phyloP scores from a whole-genome alignment of 2,888 invertebrate species.

The Microctonus hyperodae region DNA sequence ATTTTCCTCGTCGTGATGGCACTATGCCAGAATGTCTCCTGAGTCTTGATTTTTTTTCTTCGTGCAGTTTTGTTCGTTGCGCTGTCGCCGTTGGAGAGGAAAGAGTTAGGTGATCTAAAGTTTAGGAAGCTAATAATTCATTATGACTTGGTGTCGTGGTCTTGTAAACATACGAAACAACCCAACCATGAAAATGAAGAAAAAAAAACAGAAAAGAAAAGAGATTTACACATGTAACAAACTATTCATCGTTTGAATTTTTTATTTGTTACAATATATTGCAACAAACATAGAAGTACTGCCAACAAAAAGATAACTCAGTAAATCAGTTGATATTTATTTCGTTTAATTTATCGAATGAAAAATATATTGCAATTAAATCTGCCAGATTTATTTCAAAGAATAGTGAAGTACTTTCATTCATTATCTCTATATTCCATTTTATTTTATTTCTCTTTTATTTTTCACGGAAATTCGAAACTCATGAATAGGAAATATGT shows the following conservation, averaged over 20 bases:
- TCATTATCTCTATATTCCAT: neutral
- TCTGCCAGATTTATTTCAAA: neutral
- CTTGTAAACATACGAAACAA: conserved; percentile 9
- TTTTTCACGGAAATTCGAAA: neutral
- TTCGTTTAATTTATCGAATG: neutral
- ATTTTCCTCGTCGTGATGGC: conserved; percentile 1
- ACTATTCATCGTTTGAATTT: conserved; percentile 9
- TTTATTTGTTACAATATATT: conserved; percentile 10
- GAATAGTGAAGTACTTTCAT: neutral
- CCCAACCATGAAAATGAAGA: conserved; percentile 12
- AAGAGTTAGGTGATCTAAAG: conserved; percentile 3
- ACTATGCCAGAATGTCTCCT: neutral
- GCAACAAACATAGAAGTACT: neutral
- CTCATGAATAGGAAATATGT: neutral
- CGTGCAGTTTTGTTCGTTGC: neutral
- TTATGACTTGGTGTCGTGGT: conserved; percentile 10
- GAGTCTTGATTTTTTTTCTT: neutral
- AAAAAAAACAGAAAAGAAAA: neutral
- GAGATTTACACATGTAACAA: neutral
- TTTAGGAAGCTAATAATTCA: conserved; percentile 21
- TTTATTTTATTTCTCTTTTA: neutral
- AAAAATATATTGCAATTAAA: neutral
- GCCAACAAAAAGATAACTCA: neutral
- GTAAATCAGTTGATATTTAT: neutral
- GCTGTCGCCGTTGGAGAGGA: neutral